These are phyloP conservation scores for Globia sparganii DNA, from an alignment of 2,888 invertebrate species.

Conservation along the genomic window DNA sequence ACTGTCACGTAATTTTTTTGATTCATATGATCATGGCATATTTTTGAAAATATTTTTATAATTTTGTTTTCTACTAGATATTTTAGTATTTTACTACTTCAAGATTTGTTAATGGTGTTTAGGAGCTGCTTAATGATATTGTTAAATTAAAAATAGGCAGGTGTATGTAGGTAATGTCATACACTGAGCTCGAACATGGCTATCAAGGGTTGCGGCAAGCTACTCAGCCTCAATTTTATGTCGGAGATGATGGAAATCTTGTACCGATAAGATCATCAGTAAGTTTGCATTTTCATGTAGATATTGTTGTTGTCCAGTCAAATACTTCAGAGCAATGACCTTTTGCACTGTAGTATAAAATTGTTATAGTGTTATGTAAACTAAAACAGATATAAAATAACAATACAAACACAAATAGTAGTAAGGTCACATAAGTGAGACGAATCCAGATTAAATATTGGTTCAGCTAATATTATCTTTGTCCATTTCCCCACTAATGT, in stretches of 20 bases:
- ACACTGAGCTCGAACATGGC: constrained; percentile 97
- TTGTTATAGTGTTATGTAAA: constrained; percentile 57
- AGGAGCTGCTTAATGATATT: constrained; percentile 52
- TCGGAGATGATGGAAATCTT: constrained; percentile 93
- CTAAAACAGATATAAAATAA: constrained; percentile 43
- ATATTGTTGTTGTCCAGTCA: constrained; percentile 31
- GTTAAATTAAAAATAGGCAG: constrained; percentile 55
- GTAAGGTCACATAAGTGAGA: constrained; percentile 43
- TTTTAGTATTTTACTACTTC: constrained; percentile 57
- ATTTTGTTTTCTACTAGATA: constrained; percentile 53
- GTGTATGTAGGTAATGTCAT: constrained; percentile 93
- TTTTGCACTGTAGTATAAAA: constrained; percentile 30
- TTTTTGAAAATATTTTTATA: constrained; percentile 66
- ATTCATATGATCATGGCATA: constrained; percentile 53
- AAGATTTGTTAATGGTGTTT: constrained; percentile 45
- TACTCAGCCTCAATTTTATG: constrained; percentile 92
- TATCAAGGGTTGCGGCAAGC: constrained; percentile 96
- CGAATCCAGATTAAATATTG: constrained; percentile 55
- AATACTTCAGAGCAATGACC: constrained; percentile 44
- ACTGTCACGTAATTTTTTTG: constrained; percentile 62
- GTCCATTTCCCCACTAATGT: constrained; percentile 48
- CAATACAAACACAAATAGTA: constrained; percentile 34
- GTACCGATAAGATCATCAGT: constrained; percentile 90
- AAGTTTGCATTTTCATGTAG: constrained; percentile 79
- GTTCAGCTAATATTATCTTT: constrained; percentile 52